Evolutionary conservation across 2,888 invertebrate species (phyloP), one percentile per base, ranked within the genome.

Genomic region (Copidosoma aretas): DNA sequence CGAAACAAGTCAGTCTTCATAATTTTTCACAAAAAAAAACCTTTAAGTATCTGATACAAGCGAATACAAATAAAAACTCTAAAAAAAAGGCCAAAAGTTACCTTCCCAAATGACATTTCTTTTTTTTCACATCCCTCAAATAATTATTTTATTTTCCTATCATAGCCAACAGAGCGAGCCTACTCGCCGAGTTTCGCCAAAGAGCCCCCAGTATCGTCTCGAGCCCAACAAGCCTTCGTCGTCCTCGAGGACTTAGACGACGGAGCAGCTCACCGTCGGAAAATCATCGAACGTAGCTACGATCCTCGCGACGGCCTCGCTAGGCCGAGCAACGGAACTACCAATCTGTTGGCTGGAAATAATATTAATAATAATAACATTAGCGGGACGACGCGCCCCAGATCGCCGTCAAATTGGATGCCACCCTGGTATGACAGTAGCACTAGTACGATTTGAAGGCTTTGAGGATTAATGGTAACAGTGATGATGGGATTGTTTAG

Each of bases 381-480:
- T 32, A 8, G 32, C 32, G 32, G 57, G 21, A 52, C 3, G 52
- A 21, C 80, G 77, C 70, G 77, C 71, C 82, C 77, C 73, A 80
- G 72, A 68, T 77, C 81, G n/a, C 78, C 82, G n/a, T 75, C 81
- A 19, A 85, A 84, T 65, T 86, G 85, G 85, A 85, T 86, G 85
- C 84, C 85, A 58, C 84, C 85, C 2, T 86, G 86, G 86, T 85
- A 84, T 73, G 84, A 84, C 60, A 80, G 75, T 68, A 78, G 73
- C 54, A 78, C 79, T 21, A 80, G 76, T 64, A 76, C 79, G 59
- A 77, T 78, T 54, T 80, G 69, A 70, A 22, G 15, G 43, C 15
- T 46, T 46, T 32, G 3, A 5, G 32, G 43, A n/a, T n/a, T n/a
- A n/a, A n/a, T n/a, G n/a, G 52, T 39, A 19, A n/a, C 46, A 21